Evolutionary conservation across 1,140 invertebrate species (phyloP).

Genomic region (Subanguina moxae): DNA sequence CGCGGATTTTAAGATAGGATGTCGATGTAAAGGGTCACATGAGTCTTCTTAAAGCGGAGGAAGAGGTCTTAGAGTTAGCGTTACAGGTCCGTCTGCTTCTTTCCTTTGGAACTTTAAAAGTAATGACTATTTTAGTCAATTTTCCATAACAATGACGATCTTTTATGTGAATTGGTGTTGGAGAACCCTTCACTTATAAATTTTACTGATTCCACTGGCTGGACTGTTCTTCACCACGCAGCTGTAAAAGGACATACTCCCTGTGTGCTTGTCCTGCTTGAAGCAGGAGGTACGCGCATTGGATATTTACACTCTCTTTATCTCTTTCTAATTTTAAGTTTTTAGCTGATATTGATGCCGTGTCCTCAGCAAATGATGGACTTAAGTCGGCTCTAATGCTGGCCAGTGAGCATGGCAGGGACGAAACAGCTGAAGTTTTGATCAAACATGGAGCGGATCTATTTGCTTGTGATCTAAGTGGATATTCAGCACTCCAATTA

Average conservation of each 20-base stretch:
- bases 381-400: slow-evolving; percentile 74
- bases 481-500: slow-evolving; percentile 70
- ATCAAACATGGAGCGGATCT: slow-evolving; percentile 70
- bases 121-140: slow-evolving; percentile 37
- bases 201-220: slow-evolving; percentile 15
- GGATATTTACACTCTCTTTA: too few species aligned
- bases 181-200: slow-evolving; percentile 33
- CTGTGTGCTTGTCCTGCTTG: slow-evolving; percentile 34
- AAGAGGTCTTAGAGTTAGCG: slow-evolving; percentile 13
- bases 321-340: not conserved
- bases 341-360: slow-evolving; percentile 34
- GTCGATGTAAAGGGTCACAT: slow-evolving; percentile 43
- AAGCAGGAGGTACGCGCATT: slow-evolving; percentile 15
- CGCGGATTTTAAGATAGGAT: too few species aligned
- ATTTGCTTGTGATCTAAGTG: slow-evolving; percentile 67
- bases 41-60: not conserved
- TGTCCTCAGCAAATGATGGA: slow-evolving; percentile 16
- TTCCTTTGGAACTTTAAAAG: not conserved
- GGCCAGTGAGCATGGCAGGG: slow-evolving; percentile 74
- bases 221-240: slow-evolving; percentile 35
- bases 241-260: slow-evolving; percentile 20
- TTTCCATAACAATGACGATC: slow-evolving; percentile 40
- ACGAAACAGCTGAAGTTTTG: slow-evolving; percentile 69
- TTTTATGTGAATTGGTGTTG: slow-evolving; percentile 30
- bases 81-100: slow-evolving; percentile 9